phyloP scores from a whole-genome alignment of 2,888 invertebrate species.

The Salpingus planirostris region DNA sequence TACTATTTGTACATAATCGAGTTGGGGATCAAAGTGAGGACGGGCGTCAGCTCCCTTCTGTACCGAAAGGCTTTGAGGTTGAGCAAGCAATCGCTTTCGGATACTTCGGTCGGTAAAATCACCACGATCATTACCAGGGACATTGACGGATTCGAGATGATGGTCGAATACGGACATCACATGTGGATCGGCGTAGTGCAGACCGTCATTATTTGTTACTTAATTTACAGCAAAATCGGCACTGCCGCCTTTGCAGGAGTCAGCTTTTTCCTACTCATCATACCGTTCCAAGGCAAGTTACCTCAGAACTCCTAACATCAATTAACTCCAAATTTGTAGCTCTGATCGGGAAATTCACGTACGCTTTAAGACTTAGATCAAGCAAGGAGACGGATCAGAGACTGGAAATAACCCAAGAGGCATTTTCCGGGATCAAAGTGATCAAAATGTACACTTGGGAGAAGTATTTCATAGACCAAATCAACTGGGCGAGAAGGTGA shows the following conservation, averaged over 20 bases:
- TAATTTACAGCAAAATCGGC: slow-evolving; percentile 58
- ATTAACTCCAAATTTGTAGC: too few relatives aligned
- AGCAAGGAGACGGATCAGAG: slow-evolving; percentile 31
- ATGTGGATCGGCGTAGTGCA: slow-evolving; percentile 85
- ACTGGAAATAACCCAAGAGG: slow-evolving; percentile 25
- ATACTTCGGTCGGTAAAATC: slow-evolving; percentile 60
- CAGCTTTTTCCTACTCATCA: slow-evolving; percentile 35
- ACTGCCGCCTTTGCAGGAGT: slow-evolving; percentile 46
- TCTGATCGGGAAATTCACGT: too few relatives aligned
- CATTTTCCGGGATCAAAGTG: slow-evolving; percentile 26
- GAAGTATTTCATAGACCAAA: slow-evolving; percentile 38
- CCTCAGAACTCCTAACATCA: too few relatives aligned
- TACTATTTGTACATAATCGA: slow-evolving; percentile 55
- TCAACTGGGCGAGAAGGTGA: slow-evolving; percentile 4
- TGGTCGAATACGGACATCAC: slow-evolving; percentile 78
- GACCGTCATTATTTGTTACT: slow-evolving; percentile 66
- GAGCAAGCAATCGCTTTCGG: slow-evolving; percentile 48
- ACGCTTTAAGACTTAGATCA: slow-evolving; percentile 18
- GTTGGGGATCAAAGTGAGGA: slow-evolving; percentile 71
- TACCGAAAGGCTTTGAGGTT: slow-evolving; percentile 54
- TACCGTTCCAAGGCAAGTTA: slow-evolving; percentile 29
- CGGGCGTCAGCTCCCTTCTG: slow-evolving; percentile 70
- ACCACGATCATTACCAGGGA: slow-evolving; percentile 91
- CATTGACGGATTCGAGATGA: slow-evolving; percentile 80
- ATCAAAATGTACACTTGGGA: slow-evolving; percentile 33